Evolutionary conservation across 2,888 invertebrate genomes (phyloP).

Genomic region (Standfussiana lucernea): DNA sequence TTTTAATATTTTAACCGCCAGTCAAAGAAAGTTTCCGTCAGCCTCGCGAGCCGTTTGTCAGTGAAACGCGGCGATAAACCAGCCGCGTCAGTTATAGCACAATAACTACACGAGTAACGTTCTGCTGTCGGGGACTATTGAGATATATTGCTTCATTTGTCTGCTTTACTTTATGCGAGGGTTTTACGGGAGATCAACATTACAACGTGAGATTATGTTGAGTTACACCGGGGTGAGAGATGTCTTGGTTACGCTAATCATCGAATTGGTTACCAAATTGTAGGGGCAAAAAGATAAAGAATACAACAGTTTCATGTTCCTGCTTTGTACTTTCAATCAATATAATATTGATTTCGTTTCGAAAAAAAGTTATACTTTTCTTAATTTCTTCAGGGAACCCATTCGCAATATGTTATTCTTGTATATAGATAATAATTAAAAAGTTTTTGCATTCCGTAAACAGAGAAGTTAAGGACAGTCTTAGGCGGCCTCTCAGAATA

Average conservation of each 20-base stretch:
- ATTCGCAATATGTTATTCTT: too few species aligned
- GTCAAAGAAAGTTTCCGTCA: neutral
- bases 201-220: neutral
- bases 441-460: too few species aligned
- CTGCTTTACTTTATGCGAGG: neutral
- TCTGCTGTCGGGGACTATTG: neutral
- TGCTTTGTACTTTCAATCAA: too few species aligned
- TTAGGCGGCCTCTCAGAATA: too few species aligned
- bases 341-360: too few species aligned
- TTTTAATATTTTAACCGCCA: neutral
- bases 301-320: too few species aligned
- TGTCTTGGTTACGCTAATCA: neutral
- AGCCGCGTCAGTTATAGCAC: constrained; percentile 13
- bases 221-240: neutral
- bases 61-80: constrained; percentile 14
- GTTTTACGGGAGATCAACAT: neutral
- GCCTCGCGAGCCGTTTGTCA: constrained; percentile 1
- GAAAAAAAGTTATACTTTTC: too few species aligned
- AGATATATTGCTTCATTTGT: constrained; percentile 18
- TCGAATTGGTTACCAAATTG: neutral
- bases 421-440: too few species aligned
- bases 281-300: too few species aligned
- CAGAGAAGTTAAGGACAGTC: too few species aligned
- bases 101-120: constrained; percentile 29
- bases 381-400: too few species aligned